Evolutionary conservation across 2,113 vertebrate genomes (phyloP), one percentile per base, ranked within the genome.

Genomic region (Rhinolophus ferrumequinum): DNA sequence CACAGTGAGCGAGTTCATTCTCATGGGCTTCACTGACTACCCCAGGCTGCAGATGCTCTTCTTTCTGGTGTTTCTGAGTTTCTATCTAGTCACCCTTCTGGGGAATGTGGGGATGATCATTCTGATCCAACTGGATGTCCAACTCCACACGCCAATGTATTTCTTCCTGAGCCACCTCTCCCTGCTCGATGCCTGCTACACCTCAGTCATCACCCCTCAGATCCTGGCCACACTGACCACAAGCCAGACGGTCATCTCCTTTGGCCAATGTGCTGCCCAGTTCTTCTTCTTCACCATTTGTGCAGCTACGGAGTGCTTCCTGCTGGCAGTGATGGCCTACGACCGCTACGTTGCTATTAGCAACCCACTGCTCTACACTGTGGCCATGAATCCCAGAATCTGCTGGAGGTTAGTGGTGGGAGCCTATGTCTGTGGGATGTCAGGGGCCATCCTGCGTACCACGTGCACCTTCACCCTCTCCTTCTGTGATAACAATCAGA

Each of bases 121-220:
- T 60, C 93, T 97, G 35, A 97, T 97, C 56, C 84, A 33, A 7
- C 18, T 87, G 14, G 85, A 97, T 28, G 1, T 19, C 44, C 90
- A 64, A 0, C 97, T 97, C 58, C 96, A 95, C 3, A 81, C n/a
- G 0, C 93, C 96, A 13, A 97, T 87, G 95, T 96, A 91, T 66
- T 97, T 96, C 77, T 93, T 97, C n/a, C 64, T 97, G 64, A 95
- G 94, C 19, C 97, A 97, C 56, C 94, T 97, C 21, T 96, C 96
- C 8, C 2, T 90, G 12, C 75, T 97, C 28, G 96, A 97, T 41
- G 14, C 73, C 56, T 97, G 95, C 81, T 97, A 96, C 2, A 7
- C 73, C 35, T 97, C 93, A 0, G 69, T 94, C 92, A 95, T 97
- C 89, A 96, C n/a, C 19, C 95, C 90, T 58, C 97, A 97, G 90